A percentile compares a stretch with the other conserved stretches of the same genome.
Conservation (phyloP, 2,113 vertebrate genomes). For the Sinocyclocheilus anophthalmus region DNA sequence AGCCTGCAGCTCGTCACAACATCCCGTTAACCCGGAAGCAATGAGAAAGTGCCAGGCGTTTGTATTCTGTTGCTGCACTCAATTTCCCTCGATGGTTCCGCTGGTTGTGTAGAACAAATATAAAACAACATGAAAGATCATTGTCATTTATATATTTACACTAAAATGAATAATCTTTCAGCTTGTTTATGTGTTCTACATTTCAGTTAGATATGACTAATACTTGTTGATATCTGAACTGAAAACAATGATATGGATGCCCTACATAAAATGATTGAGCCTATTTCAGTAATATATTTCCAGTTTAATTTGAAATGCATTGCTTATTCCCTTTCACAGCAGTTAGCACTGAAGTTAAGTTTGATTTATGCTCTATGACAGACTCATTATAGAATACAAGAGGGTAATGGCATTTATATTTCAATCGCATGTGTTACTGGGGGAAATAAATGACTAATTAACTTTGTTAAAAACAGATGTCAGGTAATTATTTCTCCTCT, state of each 20-base stretch:
- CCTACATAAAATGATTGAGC: background rate
- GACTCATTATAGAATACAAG: slow-evolving; percentile 25
- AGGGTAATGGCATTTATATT: slow-evolving; percentile 38
- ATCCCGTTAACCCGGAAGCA: slow-evolving; percentile 48
- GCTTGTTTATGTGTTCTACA: background rate
- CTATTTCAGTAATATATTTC: background rate
- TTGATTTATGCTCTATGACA: slow-evolving; percentile 47
- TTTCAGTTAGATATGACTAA: background rate
- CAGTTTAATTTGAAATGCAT: background rate
- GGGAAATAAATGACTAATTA: slow-evolving; percentile 55
- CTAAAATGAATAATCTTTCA: background rate
- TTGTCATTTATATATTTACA: too few relatives aligned
- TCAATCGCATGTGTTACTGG: slow-evolving; percentile 42
- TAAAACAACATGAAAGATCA: background rate
- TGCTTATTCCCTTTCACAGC: slow-evolving; percentile 1
- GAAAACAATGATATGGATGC: background rate
- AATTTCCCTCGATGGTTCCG: background rate
- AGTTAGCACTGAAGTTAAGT: slow-evolving; percentile 26
- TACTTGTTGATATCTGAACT: background rate
- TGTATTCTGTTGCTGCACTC: background rate
- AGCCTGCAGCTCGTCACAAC: slow-evolving; percentile 6
- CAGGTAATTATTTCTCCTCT: slow-evolving; percentile 50
- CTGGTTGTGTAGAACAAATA: background rate
- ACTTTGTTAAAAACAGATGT: slow-evolving; percentile 41
- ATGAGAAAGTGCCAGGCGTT: background rate